phyloP scores from a whole-genome alignment of 2,797 vertebrate genomes.

The Bucorvus abyssinicus region DNA sequence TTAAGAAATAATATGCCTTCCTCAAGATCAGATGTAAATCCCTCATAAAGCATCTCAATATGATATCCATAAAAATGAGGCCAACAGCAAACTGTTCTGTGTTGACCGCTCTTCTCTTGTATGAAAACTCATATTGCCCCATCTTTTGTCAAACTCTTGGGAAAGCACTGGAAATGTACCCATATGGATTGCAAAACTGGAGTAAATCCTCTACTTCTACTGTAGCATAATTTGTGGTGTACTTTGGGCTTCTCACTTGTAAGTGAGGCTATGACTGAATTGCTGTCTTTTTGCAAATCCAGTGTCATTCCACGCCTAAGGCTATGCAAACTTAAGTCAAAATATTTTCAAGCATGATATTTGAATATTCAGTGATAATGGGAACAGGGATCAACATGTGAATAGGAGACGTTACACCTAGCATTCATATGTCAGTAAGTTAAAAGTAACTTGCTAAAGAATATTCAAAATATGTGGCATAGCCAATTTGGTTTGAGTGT shows the following conservation, averaged over 20 bases:
- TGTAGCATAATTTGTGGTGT: not conserved
- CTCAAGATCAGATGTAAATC: not conserved
- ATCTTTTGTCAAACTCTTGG: not conserved
- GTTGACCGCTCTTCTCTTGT: not conserved
- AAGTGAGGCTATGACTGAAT: not conserved
- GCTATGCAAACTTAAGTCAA: not conserved
- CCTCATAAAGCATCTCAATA: not conserved
- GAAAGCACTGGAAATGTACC: accelerated
- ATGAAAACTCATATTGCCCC: not conserved
- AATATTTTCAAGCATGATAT: not conserved
- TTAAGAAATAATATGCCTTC: not conserved
- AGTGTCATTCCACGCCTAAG: not conserved
- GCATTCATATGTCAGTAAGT: not conserved
- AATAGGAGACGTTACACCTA: not conserved
- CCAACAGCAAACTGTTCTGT: not conserved
- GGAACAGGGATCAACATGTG: not conserved
- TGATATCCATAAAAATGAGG: not conserved
- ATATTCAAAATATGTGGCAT: not conserved
- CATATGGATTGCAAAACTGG: not conserved
- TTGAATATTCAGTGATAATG: not conserved
- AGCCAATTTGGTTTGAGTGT: not conserved
- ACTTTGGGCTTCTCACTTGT: not conserved
- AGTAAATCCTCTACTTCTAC: not conserved
- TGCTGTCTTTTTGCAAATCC: not conserved
- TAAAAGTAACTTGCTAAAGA: not conserved